Base-by-base conservation (phyloP, 1,140 invertebrate species). In the Drosophila tani region DNA sequence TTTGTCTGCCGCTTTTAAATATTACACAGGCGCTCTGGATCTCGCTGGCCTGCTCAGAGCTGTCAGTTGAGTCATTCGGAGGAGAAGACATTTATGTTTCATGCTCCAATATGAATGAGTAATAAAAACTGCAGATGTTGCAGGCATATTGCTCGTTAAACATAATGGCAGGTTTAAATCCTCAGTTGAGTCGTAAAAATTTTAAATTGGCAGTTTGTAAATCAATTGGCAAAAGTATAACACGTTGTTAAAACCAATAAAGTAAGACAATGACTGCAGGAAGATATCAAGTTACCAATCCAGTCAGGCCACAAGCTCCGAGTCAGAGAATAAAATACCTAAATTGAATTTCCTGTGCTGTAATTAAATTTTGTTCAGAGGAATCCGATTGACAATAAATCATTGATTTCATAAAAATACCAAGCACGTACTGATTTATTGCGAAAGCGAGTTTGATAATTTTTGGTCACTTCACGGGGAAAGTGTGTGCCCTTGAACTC, bases 401-500 rank as follows among this genome's bases (percentile, higher is more conserved):
- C 46, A 73, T 43, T 43, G 12, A 41, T 17, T 49, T 19, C 41
- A 50, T 73, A 27, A 73, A 49, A 51, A 60, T 11, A 45, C 67
- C 41, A 14, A 24, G 41, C 67, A 73, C 67, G 70, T 73, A 40
- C 9, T 38, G 29, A 60, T 60, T 60, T 50, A 71, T 71, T 41
- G 51, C 15, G 12, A 50, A 73, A 50, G 41, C 41, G 55, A 40
- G 49, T 46, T 63, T 29, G 38, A 41, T 49, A n/a, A 58, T 57
- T 68, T 71, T 65, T 46, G 59, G 62, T 14, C 35, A 41, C 35
- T 64, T 65, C 38, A 65, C 17, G 12, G 41, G 40, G 66, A 69
- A 43, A 68, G 35, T 67, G 19, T 47, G 15, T 76, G 74, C 11
- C 71, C 74, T 67, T 76, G 74, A 76, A 67, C 62, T 67, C 40